These are phyloP conservation scores for Heptranchias perlo DNA, from an alignment of 2,113 vertebrate species.

Conservation along the genomic window DNA sequence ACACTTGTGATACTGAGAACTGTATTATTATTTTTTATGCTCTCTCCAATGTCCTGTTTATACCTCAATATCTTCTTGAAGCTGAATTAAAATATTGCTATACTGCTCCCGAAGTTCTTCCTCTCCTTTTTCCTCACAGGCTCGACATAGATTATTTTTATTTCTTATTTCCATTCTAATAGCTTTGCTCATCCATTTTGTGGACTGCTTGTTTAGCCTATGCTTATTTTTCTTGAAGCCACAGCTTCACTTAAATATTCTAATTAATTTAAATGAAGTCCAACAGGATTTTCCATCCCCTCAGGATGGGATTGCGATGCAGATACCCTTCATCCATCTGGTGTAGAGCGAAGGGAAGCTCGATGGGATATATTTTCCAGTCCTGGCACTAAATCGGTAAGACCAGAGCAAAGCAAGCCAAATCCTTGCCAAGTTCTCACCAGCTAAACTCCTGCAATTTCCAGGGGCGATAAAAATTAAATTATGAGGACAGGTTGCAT, in stretches of 20 bases:
- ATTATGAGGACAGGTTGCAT: no score
- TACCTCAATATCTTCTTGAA: not conserved
- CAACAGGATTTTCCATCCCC: not conserved
- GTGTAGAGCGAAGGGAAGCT: not conserved
- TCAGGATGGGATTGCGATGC: not conserved
- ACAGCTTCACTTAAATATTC: not conserved
- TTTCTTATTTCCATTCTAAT: not conserved
- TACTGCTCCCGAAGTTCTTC: not conserved
- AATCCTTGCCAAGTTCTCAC: not conserved
- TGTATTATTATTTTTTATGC: not conserved
- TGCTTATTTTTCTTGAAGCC: not conserved
- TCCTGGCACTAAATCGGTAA: not conserved
- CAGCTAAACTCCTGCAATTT: not conserved
- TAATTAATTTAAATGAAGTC: slow-evolving; percentile 17
- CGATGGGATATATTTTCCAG: not conserved
- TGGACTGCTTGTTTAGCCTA: not conserved
- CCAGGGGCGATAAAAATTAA: no score
- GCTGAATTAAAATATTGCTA: not conserved
- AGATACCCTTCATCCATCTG: not conserved
- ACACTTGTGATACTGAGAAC: not conserved
- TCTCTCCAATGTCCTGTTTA: not conserved
- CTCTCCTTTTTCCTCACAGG: not conserved
- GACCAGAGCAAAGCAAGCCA: not conserved
- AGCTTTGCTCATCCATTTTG: not conserved
- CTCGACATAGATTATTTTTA: not conserved